Conservation (phyloP, 2,797 vertebrate genomes). For the Naso thynnoides region DNA sequence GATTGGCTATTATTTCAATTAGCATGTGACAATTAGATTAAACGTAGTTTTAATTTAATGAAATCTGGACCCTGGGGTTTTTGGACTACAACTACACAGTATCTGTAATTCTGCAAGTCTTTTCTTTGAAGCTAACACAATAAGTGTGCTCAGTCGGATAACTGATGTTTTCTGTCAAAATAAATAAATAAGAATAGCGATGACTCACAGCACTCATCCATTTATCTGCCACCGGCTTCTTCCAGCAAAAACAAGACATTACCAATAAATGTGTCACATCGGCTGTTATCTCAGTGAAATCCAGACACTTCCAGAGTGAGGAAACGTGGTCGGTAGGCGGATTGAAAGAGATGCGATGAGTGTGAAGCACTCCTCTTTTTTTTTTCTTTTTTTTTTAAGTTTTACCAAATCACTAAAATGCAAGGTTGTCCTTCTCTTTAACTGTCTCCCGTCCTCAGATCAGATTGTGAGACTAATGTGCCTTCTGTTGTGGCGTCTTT, state of each 20-base stretch:
- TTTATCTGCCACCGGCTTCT: constrained; percentile 6
- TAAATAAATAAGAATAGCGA: background rate
- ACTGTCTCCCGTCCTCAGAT: constrained; percentile 9
- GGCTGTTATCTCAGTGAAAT: constrained; percentile 25
- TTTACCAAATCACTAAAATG: constrained; percentile 14
- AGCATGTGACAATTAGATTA: constrained; percentile 34
- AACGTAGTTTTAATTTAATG: constrained; percentile 20
- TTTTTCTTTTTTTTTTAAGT: too few species aligned
- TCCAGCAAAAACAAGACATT: constrained; percentile 9
- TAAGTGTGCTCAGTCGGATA: background rate
- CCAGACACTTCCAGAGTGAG: constrained; percentile 21
- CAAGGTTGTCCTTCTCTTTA: constrained; percentile 18
- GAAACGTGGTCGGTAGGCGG: constrained; percentile 18
- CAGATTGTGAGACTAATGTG: background rate
- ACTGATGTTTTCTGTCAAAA: constrained; percentile 2
- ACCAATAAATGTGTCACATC: constrained; percentile 26
- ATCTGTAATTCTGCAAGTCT: background rate
- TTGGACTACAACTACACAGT: background rate
- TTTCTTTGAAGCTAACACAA: background rate
- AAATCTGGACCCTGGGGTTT: background rate
- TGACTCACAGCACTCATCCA: constrained; percentile 9
- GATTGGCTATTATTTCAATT: constrained; percentile 28
- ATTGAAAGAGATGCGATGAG: constrained; percentile 27
- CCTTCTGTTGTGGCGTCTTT: constrained; percentile 20
- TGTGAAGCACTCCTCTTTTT: background rate